Evolutionary conservation across 2,888 invertebrate species (phyloP), one percentile per base, ranked within the genome.

Genomic region (Nemurella pictetii): DNA sequence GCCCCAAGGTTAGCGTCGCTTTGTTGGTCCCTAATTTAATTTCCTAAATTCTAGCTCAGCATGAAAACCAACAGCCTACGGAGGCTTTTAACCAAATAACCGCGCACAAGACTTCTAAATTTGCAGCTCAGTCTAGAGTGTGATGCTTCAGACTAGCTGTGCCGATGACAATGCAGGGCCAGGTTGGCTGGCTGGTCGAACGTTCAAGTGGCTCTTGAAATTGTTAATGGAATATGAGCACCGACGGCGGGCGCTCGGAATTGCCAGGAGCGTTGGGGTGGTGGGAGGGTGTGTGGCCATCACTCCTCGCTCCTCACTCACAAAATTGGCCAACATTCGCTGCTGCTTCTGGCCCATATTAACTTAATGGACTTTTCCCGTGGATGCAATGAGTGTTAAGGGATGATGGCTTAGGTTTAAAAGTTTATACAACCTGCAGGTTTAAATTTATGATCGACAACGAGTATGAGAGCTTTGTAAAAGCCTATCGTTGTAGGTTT

Each of bases 311-410:
- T 55, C 55, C 55, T 55, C 55, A 55, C 55, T 55, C 55, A 55
- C 55, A 55, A 55, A 55, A 55, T 55, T 55, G 55, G 55, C 55
- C 55, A 55, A 55, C 55, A 55, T 55, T 55, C 55, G 55, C 55
- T 55, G 9, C 55, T 55, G 9, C 55, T 55, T 3, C 55, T 55
- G 55, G 55, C 5, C 28, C 75, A 75, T 75, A 75, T 75, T 75
- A 75, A 75, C 75, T 75, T 75, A 75, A 75, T 75, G 75, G 75
- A 75, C 75, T 75, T 75, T 75, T 75, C 12, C 75, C 27, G 26
- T 75, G 75, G 15, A 75, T n/a, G 27, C 27, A 28, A 75, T 75
- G 75, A 27, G 75, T 75, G 75, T 75, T 27, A 75, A 75, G 75
- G 75, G 75, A 28, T 75, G 75, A 28, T 27, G 75, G 26, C 9